Evolutionary conservation across 2,113 vertebrate species (phyloP).

Genomic region (Cervus canadensis): DNA sequence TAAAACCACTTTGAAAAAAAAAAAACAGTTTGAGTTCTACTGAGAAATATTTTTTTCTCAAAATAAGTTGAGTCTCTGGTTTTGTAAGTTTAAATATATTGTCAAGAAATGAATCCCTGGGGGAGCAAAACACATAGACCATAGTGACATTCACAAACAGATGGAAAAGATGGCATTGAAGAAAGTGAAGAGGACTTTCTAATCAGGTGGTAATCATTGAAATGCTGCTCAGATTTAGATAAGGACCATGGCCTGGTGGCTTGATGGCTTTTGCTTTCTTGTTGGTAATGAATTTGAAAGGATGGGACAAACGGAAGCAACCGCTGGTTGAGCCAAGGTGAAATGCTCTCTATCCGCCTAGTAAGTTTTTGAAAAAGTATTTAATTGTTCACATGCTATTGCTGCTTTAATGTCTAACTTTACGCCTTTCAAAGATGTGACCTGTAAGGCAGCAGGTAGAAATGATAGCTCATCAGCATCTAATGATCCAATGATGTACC

Average conservation of each 20-base stretch:
- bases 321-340: neutral
- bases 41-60: conserved; percentile 40
- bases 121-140: neutral
- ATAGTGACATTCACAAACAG: neutral
- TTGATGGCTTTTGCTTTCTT: conserved; percentile 10
- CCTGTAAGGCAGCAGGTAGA: neutral
- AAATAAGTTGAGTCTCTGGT: conserved; percentile 1
- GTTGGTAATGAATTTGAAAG: neutral
- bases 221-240: neutral
- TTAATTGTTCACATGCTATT: neutral
- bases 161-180: neutral
- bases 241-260: neutral
- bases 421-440: neutral
- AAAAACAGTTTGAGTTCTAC: neutral
- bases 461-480: neutral
- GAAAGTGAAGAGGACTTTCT: neutral
- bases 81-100: conserved; percentile 43
- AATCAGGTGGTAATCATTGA: neutral
- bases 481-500: neutral
- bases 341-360: neutral
- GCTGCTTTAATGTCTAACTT: neutral
- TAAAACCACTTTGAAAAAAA: neutral
- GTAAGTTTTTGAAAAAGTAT: neutral
- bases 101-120: neutral
- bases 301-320: neutral